Conservation (phyloP, 2,113 vertebrate species). For the Gadus chalcogrammus region DNA sequence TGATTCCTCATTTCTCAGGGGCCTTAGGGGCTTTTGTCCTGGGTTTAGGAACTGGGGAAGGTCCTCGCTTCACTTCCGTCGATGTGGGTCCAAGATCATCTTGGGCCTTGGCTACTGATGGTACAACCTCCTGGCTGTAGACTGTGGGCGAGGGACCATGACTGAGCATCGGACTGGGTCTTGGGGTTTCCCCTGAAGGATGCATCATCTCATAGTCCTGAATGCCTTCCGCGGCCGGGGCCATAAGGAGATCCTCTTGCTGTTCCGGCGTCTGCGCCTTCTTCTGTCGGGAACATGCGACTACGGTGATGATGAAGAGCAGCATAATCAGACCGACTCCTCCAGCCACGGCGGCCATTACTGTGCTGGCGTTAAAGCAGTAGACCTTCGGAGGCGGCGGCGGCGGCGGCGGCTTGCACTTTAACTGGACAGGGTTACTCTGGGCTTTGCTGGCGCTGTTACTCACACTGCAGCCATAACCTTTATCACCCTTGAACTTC, state of each 20-base stretch:
- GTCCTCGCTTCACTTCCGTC: slow-evolving; percentile 1
- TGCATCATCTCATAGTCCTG: slow-evolving; percentile 46
- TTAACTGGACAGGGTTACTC: slow-evolving; percentile 35
- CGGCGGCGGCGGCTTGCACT: slow-evolving; percentile 16
- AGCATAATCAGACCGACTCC: slow-evolving; percentile 42
- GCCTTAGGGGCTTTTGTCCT: slow-evolving; percentile 45
- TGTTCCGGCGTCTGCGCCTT: neutral
- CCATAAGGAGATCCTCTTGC: slow-evolving; percentile 24
- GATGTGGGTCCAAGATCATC: neutral
- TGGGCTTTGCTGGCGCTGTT: slow-evolving; percentile 45
- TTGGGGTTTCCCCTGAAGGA: neutral
- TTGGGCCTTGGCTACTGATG: slow-evolving; percentile 18
- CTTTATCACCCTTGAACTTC: slow-evolving; percentile 16
- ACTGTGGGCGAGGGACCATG: slow-evolving; percentile 16
- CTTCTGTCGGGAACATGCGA: slow-evolving; percentile 19
- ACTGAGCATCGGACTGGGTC: neutral
- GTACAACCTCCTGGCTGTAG: slow-evolving; percentile 3
- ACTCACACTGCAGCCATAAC: slow-evolving; percentile 36
- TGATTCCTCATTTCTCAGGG: slow-evolving; percentile 20
- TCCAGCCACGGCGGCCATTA: slow-evolving; percentile 24
- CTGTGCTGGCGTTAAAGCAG: neutral
- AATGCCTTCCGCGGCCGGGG: slow-evolving; percentile 13
- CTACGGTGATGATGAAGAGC: slow-evolving; percentile 24
- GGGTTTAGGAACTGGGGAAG: slow-evolving; percentile 60
- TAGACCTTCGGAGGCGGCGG: neutral